Evolutionary conservation across 2,797 vertebrate genomes (phyloP), one percentile per base, ranked within the genome.

Genomic region (Ctenosaura bakeri): DNA sequence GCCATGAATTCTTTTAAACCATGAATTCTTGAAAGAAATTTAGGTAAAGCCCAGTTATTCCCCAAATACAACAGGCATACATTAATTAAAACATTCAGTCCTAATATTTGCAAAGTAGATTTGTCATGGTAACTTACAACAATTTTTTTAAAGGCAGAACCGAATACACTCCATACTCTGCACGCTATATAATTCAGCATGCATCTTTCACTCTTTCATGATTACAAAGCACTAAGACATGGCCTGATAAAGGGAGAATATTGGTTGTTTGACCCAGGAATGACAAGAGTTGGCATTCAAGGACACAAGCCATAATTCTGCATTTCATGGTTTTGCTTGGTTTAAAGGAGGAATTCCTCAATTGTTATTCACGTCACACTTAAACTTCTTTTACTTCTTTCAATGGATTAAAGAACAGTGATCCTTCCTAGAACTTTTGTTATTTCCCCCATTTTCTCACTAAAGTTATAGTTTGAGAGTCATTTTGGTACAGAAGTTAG

Each of bases 251-350:
- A 88, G 20, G 42, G 80, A 71, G 52, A 32, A 79, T 71, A 84
- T 35, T 76, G 82, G 42, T 13, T 69, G 0, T 29, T 42, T 85
- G 85, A 76, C 4, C 78, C 4, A 12, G 18, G 1, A 69, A 6
- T 6, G 91, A 71, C 22, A 90, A 76, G 2, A 79, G 4, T 81
- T 81, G 52, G 32, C 38, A 29, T 73, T 54, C 50, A 92, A 64
- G 2, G 16, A 8, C 16, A 8, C 24, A 74, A 77, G 22, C 22
- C 35, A 85, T 86, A 84, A 62, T 85, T 90, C n/a, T 78, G 32
- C n/a, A 89, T 90, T 74, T 18, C 82, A 87, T 24, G 50, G n/a
- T 3, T 82, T 4, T 86, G 2, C 0, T 89, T 29, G 56, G n/a
- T 1, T 6, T 42, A 24, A 3, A 87, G 26, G 76, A 50, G 26